Evolutionary conservation across 2,113 vertebrate genomes (phyloP).

Genomic region (Holacanthus passer): DNA sequence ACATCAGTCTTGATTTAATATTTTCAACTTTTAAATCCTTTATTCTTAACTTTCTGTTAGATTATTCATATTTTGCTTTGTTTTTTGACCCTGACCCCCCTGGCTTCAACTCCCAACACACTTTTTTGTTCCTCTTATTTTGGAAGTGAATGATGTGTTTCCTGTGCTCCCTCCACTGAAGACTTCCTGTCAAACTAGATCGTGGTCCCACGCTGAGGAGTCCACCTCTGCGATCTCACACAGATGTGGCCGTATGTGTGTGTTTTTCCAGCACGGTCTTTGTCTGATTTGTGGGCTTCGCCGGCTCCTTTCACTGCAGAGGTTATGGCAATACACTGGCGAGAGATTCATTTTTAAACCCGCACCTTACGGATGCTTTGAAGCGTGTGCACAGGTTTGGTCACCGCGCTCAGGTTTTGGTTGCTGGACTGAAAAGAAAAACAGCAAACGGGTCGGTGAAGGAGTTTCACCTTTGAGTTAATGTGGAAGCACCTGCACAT

Average conservation of each 20-base stretch:
- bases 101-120: not conserved
- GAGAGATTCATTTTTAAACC: constrained; percentile 28
- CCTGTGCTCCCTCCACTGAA: not conserved
- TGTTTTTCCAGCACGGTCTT: constrained; percentile 15
- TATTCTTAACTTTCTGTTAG: not conserved
- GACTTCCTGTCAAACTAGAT: constrained; percentile 29
- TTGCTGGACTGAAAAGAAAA: not conserved
- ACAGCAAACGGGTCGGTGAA: constrained; percentile 10
- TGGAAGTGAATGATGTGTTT: not conserved
- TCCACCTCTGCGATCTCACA: not conserved
- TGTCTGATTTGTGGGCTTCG: constrained; percentile 22
- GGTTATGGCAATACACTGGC: constrained; percentile 25
- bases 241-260: not conserved
- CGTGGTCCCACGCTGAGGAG: not conserved
- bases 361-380: not conserved
- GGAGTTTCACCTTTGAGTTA: not conserved
- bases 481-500: not conserved
- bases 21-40: not conserved
- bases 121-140: not conserved
- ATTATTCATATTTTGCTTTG: not conserved
- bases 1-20: not conserved
- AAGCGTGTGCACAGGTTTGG: not conserved
- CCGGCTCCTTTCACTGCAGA: constrained; percentile 19
- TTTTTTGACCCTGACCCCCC: no score
- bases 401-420: not conserved